Percentiles rank a stretch among this genome's conserved stretches.
phyloP scores from a whole-genome alignment of 2,888 invertebrate genomes.

The Frankliniella fusca region DNA sequence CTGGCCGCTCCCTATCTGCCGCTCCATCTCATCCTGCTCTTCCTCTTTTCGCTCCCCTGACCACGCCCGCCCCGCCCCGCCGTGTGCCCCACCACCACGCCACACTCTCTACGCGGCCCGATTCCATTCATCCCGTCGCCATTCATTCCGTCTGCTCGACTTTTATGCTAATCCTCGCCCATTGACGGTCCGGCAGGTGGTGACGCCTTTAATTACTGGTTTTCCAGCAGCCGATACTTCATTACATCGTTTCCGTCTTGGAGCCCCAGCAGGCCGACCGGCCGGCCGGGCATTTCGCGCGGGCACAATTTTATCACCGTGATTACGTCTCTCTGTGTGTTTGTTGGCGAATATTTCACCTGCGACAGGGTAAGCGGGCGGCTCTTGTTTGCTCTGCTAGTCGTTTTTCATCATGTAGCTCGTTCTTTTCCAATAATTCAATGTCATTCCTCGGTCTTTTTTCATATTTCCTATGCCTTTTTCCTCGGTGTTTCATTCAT shows the following conservation, averaged over 20 bases:
- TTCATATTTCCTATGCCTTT: too few species aligned
- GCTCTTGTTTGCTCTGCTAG: too few species aligned
- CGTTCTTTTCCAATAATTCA: too few species aligned
- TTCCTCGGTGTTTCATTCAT: too few species aligned
- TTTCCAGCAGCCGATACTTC: not conserved
- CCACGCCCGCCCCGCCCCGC: not conserved
- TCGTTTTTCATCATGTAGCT: too few species aligned
- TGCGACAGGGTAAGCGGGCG: not conserved
- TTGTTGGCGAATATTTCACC: not conserved
- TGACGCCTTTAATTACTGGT: not conserved
- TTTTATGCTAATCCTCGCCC: constrained; percentile 2
- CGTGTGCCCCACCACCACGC: not conserved
- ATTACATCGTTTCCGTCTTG: not conserved
- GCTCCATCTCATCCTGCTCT: too few species aligned
- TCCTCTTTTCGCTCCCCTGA: too few species aligned
- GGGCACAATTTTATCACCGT: not conserved
- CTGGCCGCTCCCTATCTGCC: not conserved
- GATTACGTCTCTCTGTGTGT: not conserved
- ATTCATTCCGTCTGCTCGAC: constrained; percentile 13
- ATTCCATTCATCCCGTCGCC: not conserved
- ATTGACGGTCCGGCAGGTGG: constrained; percentile 3
- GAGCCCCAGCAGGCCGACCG: not conserved
- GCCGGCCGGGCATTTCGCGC: not conserved
- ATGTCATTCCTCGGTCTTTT: too few species aligned
- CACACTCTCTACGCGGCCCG: not conserved